A percentile compares a stretch with the other conserved stretches of the same genome.
phyloP scores from a whole-genome alignment of 1,140 invertebrate genomes.

The Drosophila chauvacae region DNA sequence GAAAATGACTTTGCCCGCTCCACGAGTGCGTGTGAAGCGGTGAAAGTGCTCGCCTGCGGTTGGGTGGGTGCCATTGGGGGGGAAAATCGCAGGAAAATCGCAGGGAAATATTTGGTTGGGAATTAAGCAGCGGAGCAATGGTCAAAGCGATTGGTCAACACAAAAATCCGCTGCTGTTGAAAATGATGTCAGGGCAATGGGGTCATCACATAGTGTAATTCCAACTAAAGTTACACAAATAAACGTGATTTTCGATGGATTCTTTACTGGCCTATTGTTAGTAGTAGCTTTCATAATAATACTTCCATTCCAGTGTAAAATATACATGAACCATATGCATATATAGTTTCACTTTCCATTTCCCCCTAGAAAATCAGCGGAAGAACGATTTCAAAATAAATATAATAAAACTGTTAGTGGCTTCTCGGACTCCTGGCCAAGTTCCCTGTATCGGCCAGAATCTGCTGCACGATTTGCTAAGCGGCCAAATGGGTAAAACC shows the following conservation, averaged over 20 bases:
- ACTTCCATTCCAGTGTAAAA: not conserved
- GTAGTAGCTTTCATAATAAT: not conserved
- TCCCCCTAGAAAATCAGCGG: not conserved
- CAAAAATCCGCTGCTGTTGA: not conserved
- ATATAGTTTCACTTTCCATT: not conserved
- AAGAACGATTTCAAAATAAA: not conserved
- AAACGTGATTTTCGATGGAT: too few species aligned
- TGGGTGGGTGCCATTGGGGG: slow-evolving; percentile 3
- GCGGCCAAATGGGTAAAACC: slow-evolving; percentile 46
- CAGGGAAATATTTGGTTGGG: not conserved
- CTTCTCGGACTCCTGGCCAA: not conserved
- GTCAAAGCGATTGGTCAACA: not conserved
- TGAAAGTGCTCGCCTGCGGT: slow-evolving; percentile 27
- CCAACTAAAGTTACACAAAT: not conserved
- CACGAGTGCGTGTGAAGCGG: slow-evolving; percentile 23
- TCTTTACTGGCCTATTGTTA: not conserved
- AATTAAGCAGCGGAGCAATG: not conserved
- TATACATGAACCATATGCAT: too few species aligned
- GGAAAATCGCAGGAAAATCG: not conserved
- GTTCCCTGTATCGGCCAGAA: slow-evolving; percentile 27
- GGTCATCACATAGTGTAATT: not conserved
- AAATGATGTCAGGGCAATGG: not conserved
- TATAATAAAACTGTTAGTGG: slow-evolving; percentile 3
- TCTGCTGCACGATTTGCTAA: slow-evolving; percentile 52
- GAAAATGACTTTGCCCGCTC: slow-evolving; percentile 34